Conservation (phyloP, 2,888 invertebrate species). For the Lagria hirta region DNA sequence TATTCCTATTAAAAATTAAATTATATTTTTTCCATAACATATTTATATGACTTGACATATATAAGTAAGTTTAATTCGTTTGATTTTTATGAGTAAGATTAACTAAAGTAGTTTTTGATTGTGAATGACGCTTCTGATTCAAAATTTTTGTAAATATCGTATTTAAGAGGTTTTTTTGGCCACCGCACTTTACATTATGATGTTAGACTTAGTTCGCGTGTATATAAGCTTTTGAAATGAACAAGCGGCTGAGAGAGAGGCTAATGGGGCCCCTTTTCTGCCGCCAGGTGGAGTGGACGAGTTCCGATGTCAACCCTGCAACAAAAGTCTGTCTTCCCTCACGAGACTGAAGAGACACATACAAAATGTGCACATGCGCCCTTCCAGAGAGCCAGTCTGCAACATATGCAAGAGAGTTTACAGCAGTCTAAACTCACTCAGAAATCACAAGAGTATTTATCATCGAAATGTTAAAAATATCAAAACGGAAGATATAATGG, state of each 20-base stretch:
- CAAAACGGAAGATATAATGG: slow-evolving; percentile 57
- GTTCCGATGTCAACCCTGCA: slow-evolving; percentile 89
- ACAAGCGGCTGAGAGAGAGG: slow-evolving; percentile 41
- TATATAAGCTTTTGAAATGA: slow-evolving; percentile 29
- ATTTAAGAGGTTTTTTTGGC: too few species aligned
- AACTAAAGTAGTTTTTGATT: too few species aligned
- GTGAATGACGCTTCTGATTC: too few species aligned
- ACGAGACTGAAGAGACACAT: slow-evolving; percentile 88
- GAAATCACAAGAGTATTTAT: slow-evolving; percentile 92
- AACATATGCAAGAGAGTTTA: slow-evolving; percentile 91
- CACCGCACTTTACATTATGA: too few species aligned
- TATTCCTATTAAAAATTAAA: too few species aligned
- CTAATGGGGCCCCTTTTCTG: slow-evolving; percentile 54
- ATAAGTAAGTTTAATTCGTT: too few species aligned
- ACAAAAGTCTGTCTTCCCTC: slow-evolving; percentile 84
- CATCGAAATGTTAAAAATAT: slow-evolving; percentile 79
- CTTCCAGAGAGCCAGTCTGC: slow-evolving; percentile 87
- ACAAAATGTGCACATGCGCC: slow-evolving; percentile 89
- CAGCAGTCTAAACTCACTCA: slow-evolving; percentile 86
- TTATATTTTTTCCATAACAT: too few species aligned
- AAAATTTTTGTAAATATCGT: too few species aligned
- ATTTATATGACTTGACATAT: too few species aligned
- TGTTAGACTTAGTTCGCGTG: slow-evolving; percentile 18
- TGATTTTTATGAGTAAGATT: too few species aligned
- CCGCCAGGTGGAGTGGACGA: slow-evolving; percentile 79